Percentiles rank a stretch among this genome's conserved stretches.
Conservation (phyloP, 2,888 invertebrate genomes). For the Drosophila monieri region DNA sequence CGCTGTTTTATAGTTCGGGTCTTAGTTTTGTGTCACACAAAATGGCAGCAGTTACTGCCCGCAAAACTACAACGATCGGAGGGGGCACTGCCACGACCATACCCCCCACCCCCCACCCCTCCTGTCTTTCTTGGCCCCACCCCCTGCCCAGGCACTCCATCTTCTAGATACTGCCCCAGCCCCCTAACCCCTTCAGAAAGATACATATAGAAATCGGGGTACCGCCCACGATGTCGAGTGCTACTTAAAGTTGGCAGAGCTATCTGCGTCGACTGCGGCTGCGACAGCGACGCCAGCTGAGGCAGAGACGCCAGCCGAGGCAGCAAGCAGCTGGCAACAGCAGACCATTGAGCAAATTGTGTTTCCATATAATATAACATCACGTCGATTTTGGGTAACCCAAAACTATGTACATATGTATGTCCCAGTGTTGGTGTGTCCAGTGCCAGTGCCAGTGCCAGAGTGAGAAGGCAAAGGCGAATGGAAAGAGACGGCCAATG, state of each 20-base stretch:
- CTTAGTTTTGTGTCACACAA: conserved; percentile 68
- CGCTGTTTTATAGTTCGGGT: conserved; percentile 49
- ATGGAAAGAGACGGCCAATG: conserved; percentile 39
- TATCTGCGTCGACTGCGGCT: conserved; percentile 49
- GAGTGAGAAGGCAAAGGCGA: conserved; percentile 26
- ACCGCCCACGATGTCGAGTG: conserved; percentile 70
- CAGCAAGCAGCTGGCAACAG: too few species aligned
- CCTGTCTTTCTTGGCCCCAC: neutral
- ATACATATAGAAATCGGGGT: conserved; percentile 39
- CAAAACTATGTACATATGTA: conserved; percentile 57
- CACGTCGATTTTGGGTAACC: conserved; percentile 80
- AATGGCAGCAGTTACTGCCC: conserved; percentile 76
- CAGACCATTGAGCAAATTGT: conserved; percentile 75
- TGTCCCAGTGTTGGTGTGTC: conserved; percentile 36
- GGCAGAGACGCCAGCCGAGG: conserved; percentile 8
- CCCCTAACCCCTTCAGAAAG: conserved; percentile 8
- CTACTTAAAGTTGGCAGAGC: conserved; percentile 59
- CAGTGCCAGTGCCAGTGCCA: conserved; percentile 15
- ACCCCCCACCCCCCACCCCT: neutral
- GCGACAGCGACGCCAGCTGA: conserved; percentile 27
- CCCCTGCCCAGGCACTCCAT: too few species aligned
- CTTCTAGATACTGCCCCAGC: neutral
- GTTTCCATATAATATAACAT: conserved; percentile 79
- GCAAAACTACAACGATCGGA: conserved; percentile 65
- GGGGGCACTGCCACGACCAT: neutral